Evolutionary conservation across 2,888 invertebrate species (phyloP).

Genomic region (Bursaphelenchus okinawaensis): DNA sequence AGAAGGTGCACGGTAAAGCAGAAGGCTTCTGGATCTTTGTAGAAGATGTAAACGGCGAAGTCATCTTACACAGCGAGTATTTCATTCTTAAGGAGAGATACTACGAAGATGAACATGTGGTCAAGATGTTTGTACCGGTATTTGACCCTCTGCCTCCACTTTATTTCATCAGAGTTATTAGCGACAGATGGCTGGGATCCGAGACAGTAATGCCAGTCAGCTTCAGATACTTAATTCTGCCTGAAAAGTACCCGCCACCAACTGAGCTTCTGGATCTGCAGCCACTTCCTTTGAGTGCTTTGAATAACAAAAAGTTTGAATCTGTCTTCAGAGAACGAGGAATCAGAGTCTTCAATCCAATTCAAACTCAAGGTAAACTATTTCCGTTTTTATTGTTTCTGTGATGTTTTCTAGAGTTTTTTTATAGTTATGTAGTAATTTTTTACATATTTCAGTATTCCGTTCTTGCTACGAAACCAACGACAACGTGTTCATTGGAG

Average conservation of each 20-base stretch:
- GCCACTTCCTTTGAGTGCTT: conserved; percentile 82
- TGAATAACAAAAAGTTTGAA: conserved; percentile 80
- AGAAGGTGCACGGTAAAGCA: conserved; percentile 69
- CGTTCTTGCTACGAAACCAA: conserved; percentile 89
- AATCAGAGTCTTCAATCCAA: conserved; percentile 92
- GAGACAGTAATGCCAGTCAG: conserved; percentile 75
- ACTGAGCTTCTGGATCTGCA: conserved; percentile 94
- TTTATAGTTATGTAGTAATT: background rate
- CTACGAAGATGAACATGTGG: conserved; percentile 83
- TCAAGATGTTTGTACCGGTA: conserved; percentile 96
- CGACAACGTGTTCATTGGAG: conserved; percentile 85
- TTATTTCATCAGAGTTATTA: conserved; percentile 74
- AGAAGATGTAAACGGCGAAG: conserved; percentile 66
- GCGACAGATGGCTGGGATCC: conserved; percentile 63
- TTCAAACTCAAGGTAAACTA: conserved; percentile 78
- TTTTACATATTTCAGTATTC: conserved; percentile 71
- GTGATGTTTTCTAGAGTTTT: no score
- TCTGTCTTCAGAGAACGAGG: conserved; percentile 72
- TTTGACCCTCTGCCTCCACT: conserved; percentile 97
- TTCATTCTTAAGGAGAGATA: conserved; percentile 87
- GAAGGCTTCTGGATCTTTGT: conserved; percentile 67
- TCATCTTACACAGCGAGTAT: conserved; percentile 85
- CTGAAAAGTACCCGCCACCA: conserved; percentile 95
- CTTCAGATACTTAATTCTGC: conserved; percentile 89
- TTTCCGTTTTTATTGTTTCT: background rate